These are phyloP conservation scores for Charaxes varanes DNA, from an alignment of 1,140 invertebrate genomes.

Conservation along the genomic window DNA sequence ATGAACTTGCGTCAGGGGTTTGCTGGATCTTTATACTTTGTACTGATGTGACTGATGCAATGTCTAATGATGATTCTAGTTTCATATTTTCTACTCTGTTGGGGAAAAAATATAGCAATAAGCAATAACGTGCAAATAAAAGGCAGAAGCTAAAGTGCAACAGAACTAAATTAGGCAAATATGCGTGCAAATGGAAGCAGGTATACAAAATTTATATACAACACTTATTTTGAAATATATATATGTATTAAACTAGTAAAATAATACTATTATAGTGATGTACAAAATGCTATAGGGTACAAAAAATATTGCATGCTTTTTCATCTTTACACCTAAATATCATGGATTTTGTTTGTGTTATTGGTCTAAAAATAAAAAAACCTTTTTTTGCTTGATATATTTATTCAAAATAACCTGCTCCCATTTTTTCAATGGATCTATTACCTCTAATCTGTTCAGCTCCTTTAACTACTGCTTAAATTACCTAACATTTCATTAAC, in stretches of 20 bases:
- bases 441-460: constrained; percentile 10
- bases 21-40: constrained; percentile 51
- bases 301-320: no score
- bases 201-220: constrained; percentile 24
- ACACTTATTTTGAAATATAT: no score
- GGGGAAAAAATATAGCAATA: constrained; percentile 19
- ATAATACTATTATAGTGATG: neutral
- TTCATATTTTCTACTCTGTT: constrained; percentile 27
- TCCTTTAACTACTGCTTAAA: constrained; percentile 34
- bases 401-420: constrained; percentile 58
- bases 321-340: no score
- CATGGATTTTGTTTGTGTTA: neutral
- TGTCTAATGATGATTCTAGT: constrained; percentile 21
- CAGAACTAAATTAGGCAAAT: constrained; percentile 7
- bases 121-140: constrained; percentile 11
- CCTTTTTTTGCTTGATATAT: constrained; percentile 31
- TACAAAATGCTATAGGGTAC: neutral
- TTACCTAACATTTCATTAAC: no score
- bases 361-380: constrained; percentile 35
- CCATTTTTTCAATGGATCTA: constrained; percentile 35
- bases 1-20: constrained; percentile 44
- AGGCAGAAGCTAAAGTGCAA: constrained; percentile 35
- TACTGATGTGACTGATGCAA: constrained; percentile 26
- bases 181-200: constrained; percentile 52
- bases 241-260: neutral